Percentiles rank a stretch among this genome's conserved stretches.
Evolutionary conservation across 2,888 invertebrate genomes (phyloP).

Genomic region (Cordilura impudica): DNA sequence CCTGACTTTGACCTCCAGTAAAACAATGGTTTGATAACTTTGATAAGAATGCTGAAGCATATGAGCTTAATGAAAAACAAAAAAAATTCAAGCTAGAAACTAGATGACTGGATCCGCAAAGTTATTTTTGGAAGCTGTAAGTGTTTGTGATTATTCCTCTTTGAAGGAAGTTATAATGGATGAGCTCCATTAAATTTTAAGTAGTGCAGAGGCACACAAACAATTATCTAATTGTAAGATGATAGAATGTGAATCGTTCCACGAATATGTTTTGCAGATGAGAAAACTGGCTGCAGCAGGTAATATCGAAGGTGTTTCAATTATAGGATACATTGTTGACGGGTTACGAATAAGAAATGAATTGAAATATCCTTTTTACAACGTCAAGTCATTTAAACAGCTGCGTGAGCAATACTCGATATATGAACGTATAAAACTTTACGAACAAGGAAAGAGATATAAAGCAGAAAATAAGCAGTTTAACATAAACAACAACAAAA

Average conservation of each 20-base stretch:
- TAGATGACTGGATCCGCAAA: too few species aligned
- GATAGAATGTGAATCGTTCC: constrained; percentile 15
- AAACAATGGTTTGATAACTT: too few species aligned
- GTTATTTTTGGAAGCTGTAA: constrained; percentile 32
- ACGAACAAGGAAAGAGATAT: background rate
- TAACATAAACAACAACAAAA: too few species aligned
- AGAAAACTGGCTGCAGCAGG: constrained; percentile 31
- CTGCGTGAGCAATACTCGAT: constrained; percentile 18
- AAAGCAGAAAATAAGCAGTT: background rate
- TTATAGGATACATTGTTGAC: constrained; percentile 27
- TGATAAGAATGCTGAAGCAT: too few species aligned
- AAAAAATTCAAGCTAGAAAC: too few species aligned
- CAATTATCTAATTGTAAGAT: constrained; percentile 19
- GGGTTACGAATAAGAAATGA: constrained; percentile 8
- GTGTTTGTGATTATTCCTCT: constrained; percentile 20
- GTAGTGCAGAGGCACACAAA: too few species aligned
- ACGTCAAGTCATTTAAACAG: constrained; percentile 11
- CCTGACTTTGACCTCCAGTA: constrained; percentile 42
- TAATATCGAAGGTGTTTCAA: constrained; percentile 2
- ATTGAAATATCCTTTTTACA: constrained; percentile 19
- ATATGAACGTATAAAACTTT: background rate
- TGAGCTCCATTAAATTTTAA: background rate
- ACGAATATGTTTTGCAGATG: constrained; percentile 40
- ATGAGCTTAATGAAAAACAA: too few species aligned
- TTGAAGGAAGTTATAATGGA: constrained; percentile 2